Evolutionary conservation across 2,797 vertebrate genomes (phyloP).

Genomic region (Triplophysa bombifrons): DNA sequence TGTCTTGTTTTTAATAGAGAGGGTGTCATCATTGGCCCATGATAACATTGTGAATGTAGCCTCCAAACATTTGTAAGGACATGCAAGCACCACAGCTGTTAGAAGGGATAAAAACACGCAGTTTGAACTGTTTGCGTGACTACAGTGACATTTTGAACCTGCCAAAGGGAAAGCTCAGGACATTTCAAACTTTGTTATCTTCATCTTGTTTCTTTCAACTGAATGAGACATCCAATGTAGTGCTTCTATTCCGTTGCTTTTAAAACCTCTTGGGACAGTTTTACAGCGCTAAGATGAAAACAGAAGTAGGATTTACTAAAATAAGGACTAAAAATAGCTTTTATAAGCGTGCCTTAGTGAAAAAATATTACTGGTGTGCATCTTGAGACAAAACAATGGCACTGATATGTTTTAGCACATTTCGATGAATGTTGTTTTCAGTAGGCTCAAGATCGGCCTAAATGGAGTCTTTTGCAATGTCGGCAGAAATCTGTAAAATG

Average conservation of each 20-base stretch:
- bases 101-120: conserved; percentile 11
- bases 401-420: too few species aligned
- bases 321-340: neutral
- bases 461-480: too few species aligned
- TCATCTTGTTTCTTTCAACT: conserved; percentile 13
- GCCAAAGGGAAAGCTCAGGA: conserved; percentile 11
- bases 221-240: neutral
- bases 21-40: conserved; percentile 6
- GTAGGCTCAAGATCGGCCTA: too few species aligned
- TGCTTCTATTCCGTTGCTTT: neutral
- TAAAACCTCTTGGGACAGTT: neutral
- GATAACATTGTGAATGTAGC: conserved; percentile 14
- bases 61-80: conserved; percentile 20
- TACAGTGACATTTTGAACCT: conserved; percentile 18
- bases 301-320: too few species aligned
- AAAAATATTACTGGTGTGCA: too few species aligned
- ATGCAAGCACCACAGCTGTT: conserved; percentile 6
- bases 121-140: conserved; percentile 19
- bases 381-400: too few species aligned
- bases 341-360: too few species aligned
- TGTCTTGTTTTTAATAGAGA: neutral
- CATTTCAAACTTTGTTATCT: conserved; percentile 26
- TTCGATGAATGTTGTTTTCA: too few species aligned
- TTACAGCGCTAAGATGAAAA: too few species aligned
- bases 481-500: too few species aligned